Percentiles rank a stretch among this genome's conserved stretches.
phyloP scores from a whole-genome alignment of 2,888 invertebrate species.

The Agonum fuliginosum region DNA sequence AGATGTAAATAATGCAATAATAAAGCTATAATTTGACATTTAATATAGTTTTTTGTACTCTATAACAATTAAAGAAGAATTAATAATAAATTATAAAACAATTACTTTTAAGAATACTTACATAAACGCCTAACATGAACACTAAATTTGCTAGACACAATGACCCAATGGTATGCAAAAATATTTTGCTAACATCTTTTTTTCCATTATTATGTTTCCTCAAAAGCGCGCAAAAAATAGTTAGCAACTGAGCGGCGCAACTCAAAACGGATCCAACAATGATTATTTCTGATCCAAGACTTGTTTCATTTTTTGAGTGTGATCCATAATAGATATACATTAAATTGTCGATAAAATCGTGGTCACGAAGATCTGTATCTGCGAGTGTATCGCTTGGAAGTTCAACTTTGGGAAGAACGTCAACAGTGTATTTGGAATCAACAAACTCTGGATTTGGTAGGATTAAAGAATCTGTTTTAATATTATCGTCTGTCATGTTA shows the following conservation, averaged over 20 bases:
- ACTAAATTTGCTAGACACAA: slow-evolving; percentile 78
- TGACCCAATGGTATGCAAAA: slow-evolving; percentile 79
- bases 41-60: slow-evolving; percentile 79
- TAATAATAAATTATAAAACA: background rate
- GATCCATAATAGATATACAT: slow-evolving; percentile 83
- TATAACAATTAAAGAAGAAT: slow-evolving; percentile 70
- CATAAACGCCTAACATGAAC: slow-evolving; percentile 81
- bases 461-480: slow-evolving; percentile 69
- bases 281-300: slow-evolving; percentile 74
- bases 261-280: slow-evolving; percentile 74
- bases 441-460: slow-evolving; percentile 70
- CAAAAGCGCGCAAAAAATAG: slow-evolving; percentile 72
- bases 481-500: slow-evolving; percentile 66
- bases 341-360: slow-evolving; percentile 83
- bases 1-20: slow-evolving; percentile 83
- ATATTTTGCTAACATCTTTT: slow-evolving; percentile 74
- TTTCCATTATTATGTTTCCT: slow-evolving; percentile 69
- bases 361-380: slow-evolving; percentile 80
- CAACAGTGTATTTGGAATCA: slow-evolving; percentile 71
- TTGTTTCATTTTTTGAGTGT: slow-evolving; percentile 74
- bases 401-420: slow-evolving; percentile 74
- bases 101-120: slow-evolving; percentile 68
- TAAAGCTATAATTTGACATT: slow-evolving; percentile 81
- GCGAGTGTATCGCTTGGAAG: slow-evolving; percentile 79
- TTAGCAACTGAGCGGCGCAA: slow-evolving; percentile 74